These are phyloP conservation scores for Enteromius paludinosus DNA, from an alignment of 2,797 vertebrate species.

Conservation along the genomic window DNA sequence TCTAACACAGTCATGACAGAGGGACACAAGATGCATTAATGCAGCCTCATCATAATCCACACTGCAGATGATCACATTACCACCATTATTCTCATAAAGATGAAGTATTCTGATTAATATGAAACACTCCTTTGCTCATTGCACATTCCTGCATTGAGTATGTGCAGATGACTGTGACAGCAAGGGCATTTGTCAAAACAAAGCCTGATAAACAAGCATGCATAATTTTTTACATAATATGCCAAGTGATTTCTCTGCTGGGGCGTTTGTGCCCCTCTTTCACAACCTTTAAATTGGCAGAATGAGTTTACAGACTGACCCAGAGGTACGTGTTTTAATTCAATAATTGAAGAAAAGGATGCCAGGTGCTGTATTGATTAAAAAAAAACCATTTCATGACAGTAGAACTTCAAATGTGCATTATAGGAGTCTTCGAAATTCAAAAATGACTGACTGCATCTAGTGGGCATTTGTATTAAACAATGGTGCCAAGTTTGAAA, in stretches of 20 bases:
- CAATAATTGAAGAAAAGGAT: slow-evolving; percentile 13
- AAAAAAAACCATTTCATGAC: background rate
- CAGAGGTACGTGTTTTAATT: slow-evolving; percentile 8
- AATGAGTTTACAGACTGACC: slow-evolving; percentile 9
- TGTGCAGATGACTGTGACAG: slow-evolving; percentile 61
- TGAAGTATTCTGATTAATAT: slow-evolving; percentile 59
- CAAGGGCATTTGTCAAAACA: slow-evolving; percentile 65
- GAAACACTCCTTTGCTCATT: slow-evolving; percentile 26
- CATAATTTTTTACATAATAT: slow-evolving; percentile 43
- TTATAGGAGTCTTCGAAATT: background rate
- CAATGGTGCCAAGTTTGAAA: background rate
- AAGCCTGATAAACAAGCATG: slow-evolving; percentile 69
- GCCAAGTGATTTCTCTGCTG: slow-evolving; percentile 31
- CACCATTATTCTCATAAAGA: background rate
- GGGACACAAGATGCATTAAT: background rate
- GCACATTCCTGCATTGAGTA: slow-evolving; percentile 32
- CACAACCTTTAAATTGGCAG: background rate
- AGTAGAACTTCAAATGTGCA: background rate
- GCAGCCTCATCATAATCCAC: slow-evolving; percentile 9
- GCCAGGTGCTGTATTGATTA: background rate
- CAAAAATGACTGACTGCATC: background rate
- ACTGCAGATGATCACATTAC: background rate
- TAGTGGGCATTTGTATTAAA: background rate
- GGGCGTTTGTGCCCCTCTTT: background rate
- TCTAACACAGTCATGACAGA: background rate